These are phyloP conservation scores for Psilopsiagon aurifrons DNA, from an alignment of 2,113 vertebrate genomes.

Conservation along the genomic window DNA sequence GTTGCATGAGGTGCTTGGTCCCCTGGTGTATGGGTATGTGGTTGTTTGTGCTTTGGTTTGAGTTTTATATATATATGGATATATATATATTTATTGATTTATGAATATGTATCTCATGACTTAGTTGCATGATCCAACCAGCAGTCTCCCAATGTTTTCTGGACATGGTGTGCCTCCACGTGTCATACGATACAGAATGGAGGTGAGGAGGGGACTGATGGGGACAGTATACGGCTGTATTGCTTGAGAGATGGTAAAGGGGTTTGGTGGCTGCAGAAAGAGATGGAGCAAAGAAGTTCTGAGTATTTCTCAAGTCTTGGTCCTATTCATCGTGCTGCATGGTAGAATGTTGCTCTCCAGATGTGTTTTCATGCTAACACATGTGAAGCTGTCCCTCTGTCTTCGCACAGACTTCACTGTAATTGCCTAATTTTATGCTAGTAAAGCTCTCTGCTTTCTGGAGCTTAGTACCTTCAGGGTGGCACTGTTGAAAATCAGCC, in stretches of 20 bases:
- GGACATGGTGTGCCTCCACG: background rate
- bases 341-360: background rate
- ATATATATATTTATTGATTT: background rate
- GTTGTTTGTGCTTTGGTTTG: background rate
- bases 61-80: background rate
- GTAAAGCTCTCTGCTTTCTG: slow-evolving; percentile 3
- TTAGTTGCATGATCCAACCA: background rate
- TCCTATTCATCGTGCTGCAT: rapidly evolving
- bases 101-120: background rate
- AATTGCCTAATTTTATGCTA: slow-evolving; percentile 47
- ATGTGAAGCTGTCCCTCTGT: background rate
- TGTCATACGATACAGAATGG: rapidly evolving
- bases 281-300: background rate
- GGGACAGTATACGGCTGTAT: background rate
- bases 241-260: rapidly evolving
- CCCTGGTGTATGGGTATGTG: background rate
- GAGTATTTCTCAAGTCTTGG: background rate
- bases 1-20: background rate
- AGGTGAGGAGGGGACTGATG: background rate
- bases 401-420: background rate
- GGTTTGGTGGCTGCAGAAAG: background rate
- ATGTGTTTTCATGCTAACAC: background rate
- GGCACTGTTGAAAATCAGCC: slow-evolving; percentile 55
- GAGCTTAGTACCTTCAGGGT: slow-evolving; percentile 39
- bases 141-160: background rate